phyloP scores from a whole-genome alignment of 35 echinoderm and acorn worm genomes.

The Eucidaris tribuloides region DNA sequence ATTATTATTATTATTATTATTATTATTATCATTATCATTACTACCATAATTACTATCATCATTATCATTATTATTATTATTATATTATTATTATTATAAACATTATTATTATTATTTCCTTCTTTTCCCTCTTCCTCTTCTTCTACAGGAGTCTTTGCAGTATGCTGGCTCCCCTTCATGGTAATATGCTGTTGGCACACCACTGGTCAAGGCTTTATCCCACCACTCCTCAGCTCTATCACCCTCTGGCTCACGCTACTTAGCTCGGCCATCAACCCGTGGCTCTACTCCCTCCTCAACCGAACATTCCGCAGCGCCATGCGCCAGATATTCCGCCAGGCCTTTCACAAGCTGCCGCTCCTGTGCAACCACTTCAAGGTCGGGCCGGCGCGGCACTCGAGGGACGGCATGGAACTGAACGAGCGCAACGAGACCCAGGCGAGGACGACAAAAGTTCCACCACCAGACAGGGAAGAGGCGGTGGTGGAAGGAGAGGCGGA shows the following conservation, averaged over 20 bases:
- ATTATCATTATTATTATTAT: too few species aligned
- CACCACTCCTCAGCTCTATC: constrained; percentile 18
- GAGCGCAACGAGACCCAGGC: neutral
- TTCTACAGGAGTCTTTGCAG: constrained; percentile 71
- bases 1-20: too few species aligned
- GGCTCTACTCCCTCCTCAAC: constrained; percentile 88
- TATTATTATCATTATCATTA: too few species aligned
- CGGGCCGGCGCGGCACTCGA: neutral
- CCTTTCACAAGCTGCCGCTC: neutral
- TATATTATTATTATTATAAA: too few species aligned
- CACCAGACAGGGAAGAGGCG: neutral
- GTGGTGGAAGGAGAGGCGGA: neutral
- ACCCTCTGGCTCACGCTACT: constrained; percentile 73
- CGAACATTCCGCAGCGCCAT: constrained; percentile 66
- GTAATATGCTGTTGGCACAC: constrained; percentile 39
- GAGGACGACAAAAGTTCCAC: neutral
- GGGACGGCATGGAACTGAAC: neutral
- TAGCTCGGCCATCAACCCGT: constrained; percentile 93
- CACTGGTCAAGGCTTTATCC: neutral
- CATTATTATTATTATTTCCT: too few species aligned
- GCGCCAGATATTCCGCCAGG: constrained; percentile 9
- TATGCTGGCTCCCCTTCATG: constrained; percentile 91
- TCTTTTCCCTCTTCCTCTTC: neutral
- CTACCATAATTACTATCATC: too few species aligned
- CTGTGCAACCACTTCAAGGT: constrained; percentile 29